Evolutionary conservation across 2,113 vertebrate genomes (phyloP), one percentile per base, ranked within the genome.

Genomic region (Axis porcinus): DNA sequence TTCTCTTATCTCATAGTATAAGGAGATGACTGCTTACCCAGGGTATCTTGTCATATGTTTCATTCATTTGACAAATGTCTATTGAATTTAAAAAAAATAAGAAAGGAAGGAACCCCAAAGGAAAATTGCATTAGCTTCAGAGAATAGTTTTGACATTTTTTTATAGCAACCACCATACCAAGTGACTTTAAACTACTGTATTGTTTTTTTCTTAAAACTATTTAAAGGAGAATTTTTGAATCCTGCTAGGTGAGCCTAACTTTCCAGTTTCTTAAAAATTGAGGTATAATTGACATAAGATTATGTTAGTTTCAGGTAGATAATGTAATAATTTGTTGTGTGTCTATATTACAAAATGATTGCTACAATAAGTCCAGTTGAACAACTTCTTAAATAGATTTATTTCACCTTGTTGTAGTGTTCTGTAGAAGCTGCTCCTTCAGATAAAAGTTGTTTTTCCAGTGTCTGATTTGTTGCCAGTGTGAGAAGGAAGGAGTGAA

Each of bases 141-240:
- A 74, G 27, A 74, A 83, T 55, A 93, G 54, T 88, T 88, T 67
- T 89, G 54, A 23, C 8, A 2, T 85, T 86, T 93, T 52, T 67
- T 91, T n/a, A 47, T 7, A 81, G 78, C 54, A 81, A 14, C 58
- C 12, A n/a, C n/a, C 2, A 1, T 78, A 47, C 10, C 47, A 36
- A 36, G 33, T 83, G 36, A 64, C 47, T 95, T 50, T 93, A 78
- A 86, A 14, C 12, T 94, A 54, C 27, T 28, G 5, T 74, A 4
- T 88, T 91, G 2, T 78, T 27, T 83, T 76, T 96, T 94, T 84
- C n/a, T 96, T 94, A 91, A 94, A 94, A 96, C 30, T 89, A 50
- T 47, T 92, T 95, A 50, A 89, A 93, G 60, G 52, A 87, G 27
- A 10, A 92, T 54, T 95, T 98, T 89, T 96, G 5, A 76, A 76